Evolutionary conservation across 2,888 invertebrate species (phyloP), one percentile per base, ranked within the genome.

Genomic region (Ligdia adustata): DNA sequence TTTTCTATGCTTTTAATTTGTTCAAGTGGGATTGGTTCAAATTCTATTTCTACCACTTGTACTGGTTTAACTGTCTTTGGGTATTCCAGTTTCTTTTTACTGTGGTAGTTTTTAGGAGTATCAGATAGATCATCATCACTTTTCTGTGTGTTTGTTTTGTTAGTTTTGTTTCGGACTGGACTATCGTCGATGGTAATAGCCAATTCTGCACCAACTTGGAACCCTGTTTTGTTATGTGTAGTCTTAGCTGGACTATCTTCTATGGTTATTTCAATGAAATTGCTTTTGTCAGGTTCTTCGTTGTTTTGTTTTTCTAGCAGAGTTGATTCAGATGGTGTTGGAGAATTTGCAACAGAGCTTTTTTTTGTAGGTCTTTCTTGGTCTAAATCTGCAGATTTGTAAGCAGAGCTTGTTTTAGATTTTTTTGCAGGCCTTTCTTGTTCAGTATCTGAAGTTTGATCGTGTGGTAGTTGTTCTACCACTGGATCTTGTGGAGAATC

Each of bases 231-330:
- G 13, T 47, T 57, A n/a, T 55, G 22, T 7, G 7, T 46, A 42
- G 78, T 73, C 62, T 88, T 88, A 2, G 83, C 60, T 9, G 89
- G 89, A 57, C 85, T 90, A 53, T 88, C 87, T 56, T 90, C 90
- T 60, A 90, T 89, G 16, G 77, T 82, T 12, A 90, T 88, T 75
- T 89, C 89, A 40, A 87, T 72, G 52, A 71, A 72, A 2, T 71
- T 69, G 1, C 50, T 39, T 14, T 46, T 26, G 14, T 75, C 72
- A 33, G 87, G 87, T 54, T 89, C 87, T 55, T 66, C 72, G 61
- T 87, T 87, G 57, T 89, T 88, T 50, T 73, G 56, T 42, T 73
- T 56, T 52, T 58, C 46, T 2, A 55, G 6, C 1, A 22, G 15
- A 9, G 28, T 24, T 5, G 32, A 1, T 9, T 24, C 35, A 26